Base-by-base conservation (phyloP, 2,888 invertebrate genomes). In the Rhingia campestris region DNA sequence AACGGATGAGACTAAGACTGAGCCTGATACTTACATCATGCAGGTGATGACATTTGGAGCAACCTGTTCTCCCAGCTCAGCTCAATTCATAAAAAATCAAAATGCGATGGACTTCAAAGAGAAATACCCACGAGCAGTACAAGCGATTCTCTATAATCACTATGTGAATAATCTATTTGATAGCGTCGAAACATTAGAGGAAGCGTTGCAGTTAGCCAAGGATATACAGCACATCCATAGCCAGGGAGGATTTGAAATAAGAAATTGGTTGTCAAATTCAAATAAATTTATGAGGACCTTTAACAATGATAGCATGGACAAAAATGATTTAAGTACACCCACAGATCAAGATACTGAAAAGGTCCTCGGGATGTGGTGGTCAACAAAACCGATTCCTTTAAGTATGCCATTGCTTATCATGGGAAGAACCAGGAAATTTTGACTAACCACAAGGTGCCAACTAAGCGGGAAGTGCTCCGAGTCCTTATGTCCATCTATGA, bases 131-230 rank as follows among this genome's bases (percentile, higher is more conserved):
- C 4, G 53, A 33, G 69, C 81, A n/a, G 69, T 56, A 45, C 14
- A 47, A 10, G 22, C 66, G 32, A 66, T 80, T 30, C 9, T 66
- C 10, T 32, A 45, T 12, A 72, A 64, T 14, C 64, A 72, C 54
- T 79, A 79, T 35, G 66, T 75, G 5, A 69, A 81, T 45, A 54
- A 81, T 12, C 41, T 32, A 7, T 33, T 74, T 4, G 73, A 80
- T 41, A 64, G 39, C 14, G 66, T 43, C 4, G 75, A 75, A 41
- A 58, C 30, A 6, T 58, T 56, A n/a, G 39, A 54, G 32, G 49
- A 39, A 14, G 58, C 75, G 3, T 33, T 66, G 4, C 22, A 66
- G 14, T 58, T 66, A 10, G 66, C 39, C 10, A 43, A 35, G 32
- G 35, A 67, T 4, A 59, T 75, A 7, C 35, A 39, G 10, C 33